Percentiles rank a stretch among this genome's conserved stretches.
Conservation (phyloP, 2,113 vertebrate genomes). For the Phaetusa simplex region DNA sequence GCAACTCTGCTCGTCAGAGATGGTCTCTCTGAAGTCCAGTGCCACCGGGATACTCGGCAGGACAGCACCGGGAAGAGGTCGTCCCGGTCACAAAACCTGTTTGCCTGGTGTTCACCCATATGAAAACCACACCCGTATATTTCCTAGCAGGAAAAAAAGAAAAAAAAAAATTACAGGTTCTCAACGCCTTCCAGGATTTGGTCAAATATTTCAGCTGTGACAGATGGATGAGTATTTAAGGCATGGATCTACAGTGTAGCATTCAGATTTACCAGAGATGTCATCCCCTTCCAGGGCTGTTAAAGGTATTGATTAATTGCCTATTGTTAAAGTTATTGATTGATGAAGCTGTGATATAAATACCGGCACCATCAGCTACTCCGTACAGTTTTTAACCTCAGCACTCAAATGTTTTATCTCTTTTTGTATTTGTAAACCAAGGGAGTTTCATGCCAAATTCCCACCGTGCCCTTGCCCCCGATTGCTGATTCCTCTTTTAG, state of each 20-base stretch:
- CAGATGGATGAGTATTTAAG: conserved; percentile 23
- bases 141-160: background rate
- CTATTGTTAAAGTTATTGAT: conserved; percentile 41
- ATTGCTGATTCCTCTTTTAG: background rate
- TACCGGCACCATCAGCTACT: background rate
- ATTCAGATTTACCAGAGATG: conserved; percentile 19
- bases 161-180: background rate
- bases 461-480: accelerated
- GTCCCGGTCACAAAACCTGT: background rate
- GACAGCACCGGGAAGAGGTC: accelerated
- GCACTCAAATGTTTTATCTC: background rate
- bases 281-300: background rate
- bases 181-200: background rate
- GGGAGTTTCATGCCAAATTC: background rate
- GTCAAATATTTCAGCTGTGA: background rate
- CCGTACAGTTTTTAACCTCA: background rate
- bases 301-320: conserved; percentile 55
- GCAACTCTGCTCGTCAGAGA: background rate
- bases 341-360: conserved; percentile 27
- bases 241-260: background rate
- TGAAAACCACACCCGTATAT: background rate
- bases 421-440: background rate
- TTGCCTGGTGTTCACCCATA: background rate
- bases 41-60: accelerated
- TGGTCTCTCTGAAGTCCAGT: background rate